Conservation (phyloP, 1,140 invertebrate species). For the Pseudomyrmex concolor region DNA sequence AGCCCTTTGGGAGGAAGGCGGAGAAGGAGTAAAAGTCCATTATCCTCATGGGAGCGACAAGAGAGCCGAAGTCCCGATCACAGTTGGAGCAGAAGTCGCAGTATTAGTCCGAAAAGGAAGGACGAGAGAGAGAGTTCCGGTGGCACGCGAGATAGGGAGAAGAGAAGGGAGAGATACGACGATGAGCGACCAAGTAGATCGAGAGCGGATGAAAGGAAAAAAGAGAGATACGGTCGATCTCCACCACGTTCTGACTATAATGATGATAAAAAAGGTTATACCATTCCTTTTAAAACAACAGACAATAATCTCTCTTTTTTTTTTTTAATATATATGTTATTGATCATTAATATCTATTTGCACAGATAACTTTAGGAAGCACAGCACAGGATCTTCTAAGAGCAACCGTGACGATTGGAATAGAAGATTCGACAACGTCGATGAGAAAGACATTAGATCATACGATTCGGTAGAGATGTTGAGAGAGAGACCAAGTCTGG, state of each 20-base stretch:
- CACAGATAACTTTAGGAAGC: constrained; percentile 75
- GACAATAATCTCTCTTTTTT: not conserved
- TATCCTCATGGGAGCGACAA: constrained; percentile 75
- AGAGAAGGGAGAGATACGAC: constrained; percentile 70
- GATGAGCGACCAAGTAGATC: constrained; percentile 70
- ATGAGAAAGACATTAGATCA: constrained; percentile 74
- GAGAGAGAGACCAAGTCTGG: constrained; percentile 76
- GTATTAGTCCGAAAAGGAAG: constrained; percentile 80
- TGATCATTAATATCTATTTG: constrained; percentile 14
- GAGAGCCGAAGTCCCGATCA: constrained; percentile 75
- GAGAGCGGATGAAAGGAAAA: constrained; percentile 76
- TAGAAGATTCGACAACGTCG: constrained; percentile 74
- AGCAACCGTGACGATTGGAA: constrained; percentile 68
- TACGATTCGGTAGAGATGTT: constrained; percentile 82
- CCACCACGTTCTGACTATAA: constrained; percentile 70
- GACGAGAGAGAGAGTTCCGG: constrained; percentile 70
- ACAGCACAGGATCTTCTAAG: constrained; percentile 43
- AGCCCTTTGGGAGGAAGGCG: constrained; percentile 74
- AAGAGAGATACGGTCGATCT: constrained; percentile 77
- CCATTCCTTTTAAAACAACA: not conserved
- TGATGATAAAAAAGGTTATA: constrained; percentile 70
- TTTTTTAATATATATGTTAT: not conserved
- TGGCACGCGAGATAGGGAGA: constrained; percentile 52
- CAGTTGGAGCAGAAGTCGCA: constrained; percentile 80
- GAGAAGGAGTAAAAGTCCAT: constrained; percentile 75